A percentile compares a stretch with the other conserved stretches of the same genome.
Conservation (phyloP, 2,113 vertebrate genomes). For the Planiliza haematocheilus region DNA sequence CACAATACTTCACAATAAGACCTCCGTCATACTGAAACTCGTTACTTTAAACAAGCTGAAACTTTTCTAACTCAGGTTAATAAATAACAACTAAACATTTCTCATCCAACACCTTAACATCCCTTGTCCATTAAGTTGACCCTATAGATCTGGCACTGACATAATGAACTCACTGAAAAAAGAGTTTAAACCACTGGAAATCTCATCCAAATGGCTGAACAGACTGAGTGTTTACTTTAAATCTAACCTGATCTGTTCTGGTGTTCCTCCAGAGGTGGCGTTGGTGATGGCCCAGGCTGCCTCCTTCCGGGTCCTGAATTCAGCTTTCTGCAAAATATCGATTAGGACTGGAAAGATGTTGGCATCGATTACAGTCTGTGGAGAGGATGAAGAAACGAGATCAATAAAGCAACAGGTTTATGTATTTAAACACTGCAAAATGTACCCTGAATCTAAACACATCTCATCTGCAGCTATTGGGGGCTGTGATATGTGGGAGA, state of each 20-base stretch:
- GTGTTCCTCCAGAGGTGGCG: slow-evolving; percentile 95
- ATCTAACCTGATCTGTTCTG: slow-evolving; percentile 94
- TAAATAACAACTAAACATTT: too few relatives aligned
- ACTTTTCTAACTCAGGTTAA: too few relatives aligned
- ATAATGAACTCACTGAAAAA: neutral
- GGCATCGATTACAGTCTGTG: slow-evolving; percentile 95
- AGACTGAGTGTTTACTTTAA: neutral
- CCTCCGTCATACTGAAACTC: too few relatives aligned
- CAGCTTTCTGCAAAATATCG: slow-evolving; percentile 97
- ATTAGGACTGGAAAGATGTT: slow-evolving; percentile 99
- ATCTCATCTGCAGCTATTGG: neutral
- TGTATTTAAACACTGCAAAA: too few relatives aligned
- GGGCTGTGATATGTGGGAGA: neutral
- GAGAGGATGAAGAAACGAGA: neutral
- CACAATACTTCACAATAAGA: too few relatives aligned
- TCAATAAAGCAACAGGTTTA: neutral
- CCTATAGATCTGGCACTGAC: too few relatives aligned
- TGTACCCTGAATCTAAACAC: too few relatives aligned
- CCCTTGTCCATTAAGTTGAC: too few relatives aligned
- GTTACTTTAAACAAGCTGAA: too few relatives aligned
- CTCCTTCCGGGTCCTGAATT: slow-evolving; percentile 98
- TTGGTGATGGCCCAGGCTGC: slow-evolving; percentile 99
- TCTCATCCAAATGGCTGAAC: neutral
- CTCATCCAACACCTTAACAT: too few relatives aligned
- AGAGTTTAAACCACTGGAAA: neutral